Percentiles rank a stretch among this genome's conserved stretches.
These are phyloP conservation scores for Ichneumoninae sp. DNA, from an alignment of 2,888 invertebrate species.

Conservation along the genomic window DNA sequence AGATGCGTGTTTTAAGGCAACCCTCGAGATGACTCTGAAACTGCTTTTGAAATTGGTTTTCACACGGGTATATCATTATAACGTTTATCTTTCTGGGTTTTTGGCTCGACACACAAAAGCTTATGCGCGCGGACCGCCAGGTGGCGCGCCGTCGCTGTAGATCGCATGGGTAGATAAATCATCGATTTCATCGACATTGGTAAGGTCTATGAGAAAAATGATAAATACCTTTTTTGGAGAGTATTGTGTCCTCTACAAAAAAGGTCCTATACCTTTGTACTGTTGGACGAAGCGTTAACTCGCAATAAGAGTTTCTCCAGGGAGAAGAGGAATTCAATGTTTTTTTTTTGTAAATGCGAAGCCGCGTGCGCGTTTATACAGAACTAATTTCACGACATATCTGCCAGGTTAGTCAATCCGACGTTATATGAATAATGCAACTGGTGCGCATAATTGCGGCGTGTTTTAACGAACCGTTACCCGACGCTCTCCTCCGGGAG, in stretches of 20 bases:
- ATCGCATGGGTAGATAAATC: not conserved
- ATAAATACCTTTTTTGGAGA: not conserved
- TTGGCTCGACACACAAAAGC: no score
- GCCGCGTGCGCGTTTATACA: slow-evolving; percentile 1
- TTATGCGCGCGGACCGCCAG: no score
- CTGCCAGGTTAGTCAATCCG: slow-evolving; percentile 8
- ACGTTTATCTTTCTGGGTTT: no score
- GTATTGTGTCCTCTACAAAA: not conserved
- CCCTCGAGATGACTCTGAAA: not conserved
- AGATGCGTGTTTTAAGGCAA: not conserved
- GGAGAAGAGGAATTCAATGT: not conserved
- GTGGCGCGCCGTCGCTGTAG: not conserved
- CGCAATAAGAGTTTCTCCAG: no score
- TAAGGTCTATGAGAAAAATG: not conserved
- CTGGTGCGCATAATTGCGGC: slow-evolving; percentile 22
- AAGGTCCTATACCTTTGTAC: not conserved
- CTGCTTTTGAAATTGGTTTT: no score
- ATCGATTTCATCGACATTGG: not conserved
- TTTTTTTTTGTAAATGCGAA: not conserved
- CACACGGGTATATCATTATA: no score
- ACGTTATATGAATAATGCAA: slow-evolving; percentile 40
- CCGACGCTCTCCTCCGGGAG: slow-evolving; percentile 24
- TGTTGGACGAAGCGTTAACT: not conserved
- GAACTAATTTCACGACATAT: slow-evolving; percentile 16
- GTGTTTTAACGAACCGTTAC: slow-evolving; percentile 8